Evolutionary conservation across 2,113 vertebrate species (phyloP).

Genomic region (Etheostoma cragini): DNA sequence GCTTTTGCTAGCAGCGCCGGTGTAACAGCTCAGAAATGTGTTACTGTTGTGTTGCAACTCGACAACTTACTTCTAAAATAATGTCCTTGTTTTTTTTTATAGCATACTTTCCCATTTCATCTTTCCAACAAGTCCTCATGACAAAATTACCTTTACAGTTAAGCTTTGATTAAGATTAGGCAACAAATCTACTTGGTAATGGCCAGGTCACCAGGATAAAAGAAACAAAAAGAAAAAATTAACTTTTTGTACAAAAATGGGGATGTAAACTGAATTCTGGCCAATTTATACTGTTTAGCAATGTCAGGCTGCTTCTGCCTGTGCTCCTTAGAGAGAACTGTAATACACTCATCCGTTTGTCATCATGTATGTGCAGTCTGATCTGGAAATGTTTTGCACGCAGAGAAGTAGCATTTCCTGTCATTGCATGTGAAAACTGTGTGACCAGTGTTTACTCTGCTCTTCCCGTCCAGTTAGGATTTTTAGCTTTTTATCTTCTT

Average conservation of each 20-base stretch:
- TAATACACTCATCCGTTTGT: not conserved
- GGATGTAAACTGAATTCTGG: too few relatives aligned
- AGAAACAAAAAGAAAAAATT: not conserved
- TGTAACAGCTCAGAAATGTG: not conserved
- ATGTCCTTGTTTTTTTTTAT: not conserved
- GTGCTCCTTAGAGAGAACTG: not conserved
- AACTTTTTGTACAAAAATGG: too few relatives aligned
- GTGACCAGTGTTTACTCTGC: not conserved
- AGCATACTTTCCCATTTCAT: not conserved
- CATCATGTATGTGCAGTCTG: not conserved
- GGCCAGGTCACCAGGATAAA: not conserved
- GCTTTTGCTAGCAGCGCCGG: not conserved
- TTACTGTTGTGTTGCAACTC: not conserved
- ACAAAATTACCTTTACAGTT: not conserved
- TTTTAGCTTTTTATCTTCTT: conserved; percentile 52
- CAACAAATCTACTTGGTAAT: not conserved
- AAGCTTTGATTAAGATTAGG: not conserved
- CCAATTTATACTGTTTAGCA: too few relatives aligned
- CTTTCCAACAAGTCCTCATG: not conserved
- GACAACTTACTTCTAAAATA: not conserved
- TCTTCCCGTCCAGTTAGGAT: not conserved
- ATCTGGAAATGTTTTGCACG: not conserved
- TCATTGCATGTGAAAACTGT: not conserved
- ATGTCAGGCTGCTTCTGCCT: not conserved
- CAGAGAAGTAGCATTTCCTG: not conserved